These are phyloP conservation scores for Drosophila anomelani DNA, from an alignment of 2,888 invertebrate species.

Conservation along the genomic window DNA sequence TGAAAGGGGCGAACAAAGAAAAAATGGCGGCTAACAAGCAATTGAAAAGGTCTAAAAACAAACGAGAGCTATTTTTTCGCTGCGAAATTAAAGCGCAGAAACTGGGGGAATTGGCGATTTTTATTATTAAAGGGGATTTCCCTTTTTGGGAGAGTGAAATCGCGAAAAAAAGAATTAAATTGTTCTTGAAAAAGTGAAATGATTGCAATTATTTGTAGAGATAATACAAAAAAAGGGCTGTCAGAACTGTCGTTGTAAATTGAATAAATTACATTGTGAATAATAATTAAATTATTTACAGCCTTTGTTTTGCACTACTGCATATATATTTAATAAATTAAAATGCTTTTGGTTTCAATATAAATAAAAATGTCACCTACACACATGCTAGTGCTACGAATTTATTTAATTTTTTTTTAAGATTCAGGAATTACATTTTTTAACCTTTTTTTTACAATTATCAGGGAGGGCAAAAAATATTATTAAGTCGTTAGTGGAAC, in stretches of 20 bases:
- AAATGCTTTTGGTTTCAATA: not conserved
- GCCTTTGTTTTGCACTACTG: not conserved
- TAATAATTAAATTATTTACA: constrained; percentile 8
- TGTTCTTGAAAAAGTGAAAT: constrained; percentile 11
- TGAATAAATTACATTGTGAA: constrained; percentile 18
- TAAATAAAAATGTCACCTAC: not conserved
- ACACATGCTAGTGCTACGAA: not conserved
- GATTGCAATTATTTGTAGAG: constrained; percentile 17
- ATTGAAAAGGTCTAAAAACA: constrained; percentile 48
- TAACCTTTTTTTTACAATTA: not conserved
- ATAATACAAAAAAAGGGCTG: constrained; percentile 11
- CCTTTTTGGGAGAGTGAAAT: constrained; percentile 3
- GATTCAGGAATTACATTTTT: not conserved
- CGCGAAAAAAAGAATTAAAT: constrained; percentile 7
- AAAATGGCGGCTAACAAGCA: constrained; percentile 59
- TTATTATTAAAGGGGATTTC: constrained; percentile 30
- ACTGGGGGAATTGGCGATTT: not conserved
- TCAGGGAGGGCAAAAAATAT: no score
- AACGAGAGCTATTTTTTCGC: constrained; percentile 50
- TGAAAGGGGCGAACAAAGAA: constrained; percentile 57
- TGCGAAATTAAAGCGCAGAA: constrained; percentile 34
- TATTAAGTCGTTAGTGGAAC: no score
- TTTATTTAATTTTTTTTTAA: not conserved
- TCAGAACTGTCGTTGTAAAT: constrained; percentile 5
- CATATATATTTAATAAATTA: not conserved